Evolutionary conservation across 2,113 vertebrate genomes (phyloP).

Genomic region (Pseudolaguvia tuberculata): DNA sequence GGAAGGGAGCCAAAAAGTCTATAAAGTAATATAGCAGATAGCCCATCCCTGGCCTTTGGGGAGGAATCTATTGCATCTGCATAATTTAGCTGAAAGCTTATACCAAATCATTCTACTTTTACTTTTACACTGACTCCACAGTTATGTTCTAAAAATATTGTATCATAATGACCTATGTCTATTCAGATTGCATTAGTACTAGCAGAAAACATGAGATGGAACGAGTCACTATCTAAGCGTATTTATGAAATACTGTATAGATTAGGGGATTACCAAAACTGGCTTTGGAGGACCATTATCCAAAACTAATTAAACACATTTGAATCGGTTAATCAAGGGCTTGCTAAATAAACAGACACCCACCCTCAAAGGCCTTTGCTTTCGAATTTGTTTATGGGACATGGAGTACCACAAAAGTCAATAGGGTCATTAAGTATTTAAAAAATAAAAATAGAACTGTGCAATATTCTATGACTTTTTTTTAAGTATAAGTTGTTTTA

Average conservation of each 20-base stretch:
- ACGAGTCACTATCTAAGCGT: not conserved
- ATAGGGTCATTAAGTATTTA: no score
- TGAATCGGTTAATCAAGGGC: no score
- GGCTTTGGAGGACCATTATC: no score
- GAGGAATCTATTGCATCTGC: slow-evolving; percentile 11
- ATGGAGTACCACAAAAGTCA: no score
- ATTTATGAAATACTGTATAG: not conserved
- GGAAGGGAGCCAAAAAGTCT: slow-evolving; percentile 11
- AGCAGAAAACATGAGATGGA: not conserved
- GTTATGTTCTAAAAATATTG: not conserved
- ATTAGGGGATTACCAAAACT: not conserved
- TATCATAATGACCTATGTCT: not conserved
- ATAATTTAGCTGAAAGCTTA: slow-evolving; percentile 13
- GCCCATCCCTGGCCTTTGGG: slow-evolving; percentile 2
- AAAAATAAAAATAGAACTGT: no score
- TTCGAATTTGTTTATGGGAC: no score
- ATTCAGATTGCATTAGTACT: not conserved
- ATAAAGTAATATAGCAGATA: slow-evolving; percentile 2
- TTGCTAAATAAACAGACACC: no score
- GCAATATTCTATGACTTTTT: no score
- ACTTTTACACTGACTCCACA: not conserved
- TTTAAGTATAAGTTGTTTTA: no score
- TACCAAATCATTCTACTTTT: slow-evolving; percentile 13
- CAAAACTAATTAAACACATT: no score
- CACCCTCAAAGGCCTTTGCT: no score